Percentiles rank a stretch among this genome's conserved stretches.
Conservation (phyloP, 2,888 invertebrate genomes). For the Pyrrhosoma nymphula region DNA sequence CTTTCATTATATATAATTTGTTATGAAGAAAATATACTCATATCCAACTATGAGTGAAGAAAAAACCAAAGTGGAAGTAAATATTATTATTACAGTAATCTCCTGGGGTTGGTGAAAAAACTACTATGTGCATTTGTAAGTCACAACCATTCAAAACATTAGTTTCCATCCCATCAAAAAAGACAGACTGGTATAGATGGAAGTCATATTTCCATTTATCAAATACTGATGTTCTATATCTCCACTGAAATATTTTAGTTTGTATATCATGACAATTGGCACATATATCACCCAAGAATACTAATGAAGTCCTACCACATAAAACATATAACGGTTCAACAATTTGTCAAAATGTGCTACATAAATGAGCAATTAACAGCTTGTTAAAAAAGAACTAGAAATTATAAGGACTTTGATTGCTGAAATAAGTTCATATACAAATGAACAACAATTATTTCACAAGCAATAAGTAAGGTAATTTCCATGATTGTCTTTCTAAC, state of each 20-base stretch:
- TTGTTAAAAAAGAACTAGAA: conserved; percentile 40
- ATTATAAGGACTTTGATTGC: conserved; percentile 21
- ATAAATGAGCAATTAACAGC: conserved; percentile 63
- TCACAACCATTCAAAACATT: conserved; percentile 60
- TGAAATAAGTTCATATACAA: conserved; percentile 37
- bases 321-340: conserved; percentile 54
- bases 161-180: conserved; percentile 37
- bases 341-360: conserved; percentile 44
- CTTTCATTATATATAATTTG: not conserved
- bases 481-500: conserved; percentile 49
- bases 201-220: conserved; percentile 56
- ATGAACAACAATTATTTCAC: not conserved
- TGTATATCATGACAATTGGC: conserved; percentile 56
- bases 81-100: conserved; percentile 24
- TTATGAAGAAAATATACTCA: conserved; percentile 10
- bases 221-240: conserved; percentile 46
- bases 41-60: not conserved
- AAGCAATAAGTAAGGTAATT: conserved; percentile 41
- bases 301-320: conserved; percentile 63
- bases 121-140: conserved; percentile 48
- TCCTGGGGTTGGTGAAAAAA: not conserved
- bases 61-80: conserved; percentile 40
- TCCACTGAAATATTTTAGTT: conserved; percentile 43
- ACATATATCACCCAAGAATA: conserved; percentile 64
- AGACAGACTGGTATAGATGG: conserved; percentile 42